phyloP scores from a whole-genome alignment of 2,113 vertebrate species.

The Cyprinodon tularosa region DNA sequence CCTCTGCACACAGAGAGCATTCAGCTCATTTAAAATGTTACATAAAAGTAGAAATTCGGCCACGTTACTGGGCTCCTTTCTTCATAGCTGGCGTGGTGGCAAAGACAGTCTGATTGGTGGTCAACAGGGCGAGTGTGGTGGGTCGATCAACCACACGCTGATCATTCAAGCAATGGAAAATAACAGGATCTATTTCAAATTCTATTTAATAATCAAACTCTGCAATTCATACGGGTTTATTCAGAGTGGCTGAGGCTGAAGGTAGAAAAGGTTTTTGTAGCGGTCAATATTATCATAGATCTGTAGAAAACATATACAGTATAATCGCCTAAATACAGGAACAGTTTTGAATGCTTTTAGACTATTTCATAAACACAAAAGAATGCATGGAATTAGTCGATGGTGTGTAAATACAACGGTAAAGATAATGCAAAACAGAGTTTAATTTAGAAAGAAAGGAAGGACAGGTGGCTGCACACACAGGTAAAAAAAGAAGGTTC shows the following conservation, averaged over 20 bases:
- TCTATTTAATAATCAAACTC: background rate
- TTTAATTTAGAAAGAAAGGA: background rate
- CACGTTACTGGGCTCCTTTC: background rate
- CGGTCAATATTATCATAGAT: too few species aligned
- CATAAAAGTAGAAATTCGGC: conserved; percentile 19
- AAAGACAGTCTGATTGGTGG: background rate
- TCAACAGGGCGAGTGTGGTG: background rate
- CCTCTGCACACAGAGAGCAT: conserved; percentile 23
- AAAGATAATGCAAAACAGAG: background rate
- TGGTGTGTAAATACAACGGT: background rate
- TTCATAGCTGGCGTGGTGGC: background rate
- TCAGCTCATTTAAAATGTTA: conserved; percentile 20
- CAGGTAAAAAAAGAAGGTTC: too few species aligned
- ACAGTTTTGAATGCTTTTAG: background rate
- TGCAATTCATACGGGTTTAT: too few species aligned
- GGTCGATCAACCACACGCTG: background rate
- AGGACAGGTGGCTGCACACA: background rate
- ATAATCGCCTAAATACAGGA: too few species aligned
- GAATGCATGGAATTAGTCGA: background rate
- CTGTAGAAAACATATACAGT: too few species aligned
- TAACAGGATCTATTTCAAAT: background rate
- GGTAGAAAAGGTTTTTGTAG: too few species aligned
- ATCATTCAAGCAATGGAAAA: background rate
- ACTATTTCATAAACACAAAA: background rate
- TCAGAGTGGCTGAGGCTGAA: too few species aligned